Base-by-base conservation (phyloP, 1,140 invertebrate genomes). In the Platyura marginata region DNA sequence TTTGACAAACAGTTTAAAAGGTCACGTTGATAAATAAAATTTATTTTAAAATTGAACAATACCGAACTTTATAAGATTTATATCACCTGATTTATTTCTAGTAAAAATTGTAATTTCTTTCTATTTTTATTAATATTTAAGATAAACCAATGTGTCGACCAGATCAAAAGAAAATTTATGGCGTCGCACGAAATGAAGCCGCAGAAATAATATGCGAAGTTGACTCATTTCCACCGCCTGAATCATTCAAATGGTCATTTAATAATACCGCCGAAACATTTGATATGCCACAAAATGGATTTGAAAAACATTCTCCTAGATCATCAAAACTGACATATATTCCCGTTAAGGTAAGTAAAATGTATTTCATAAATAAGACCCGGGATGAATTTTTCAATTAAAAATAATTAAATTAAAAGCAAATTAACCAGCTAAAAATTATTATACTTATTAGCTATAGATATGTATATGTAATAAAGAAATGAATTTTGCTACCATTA, bases 161-260 rank as follows among this genome's bases (percentile, higher is more conserved):
- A 42, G 77, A 77, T 45, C 80, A 86, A 56, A 80, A 85, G 59
- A 70, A 72, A 43, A 72, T 86, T 45, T 90, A 89, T 50, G 87
- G 82, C 4, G 83, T 90, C 3, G 86, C 84, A 1, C 69, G 83
- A 39, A 75, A 81, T 52, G 87, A 92, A 59, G 73, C 79, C 21
- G 80, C 79, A 0, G 73, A 75, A 48, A 74, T 92, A 36, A 62
- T 78, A 41, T 93, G 88, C 59, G 76, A 81, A 63, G 87, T 92
- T 13, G 82, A 89, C 49, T 79, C 87, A 11, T 86, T 81, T 61
- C 87, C 88, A 13, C 70, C 77, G 11, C 81, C 84, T 16, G 75
- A 81, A 47, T 77, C 70, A 43, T 91, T 90, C 59, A 77, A 80
- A 47, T 92, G 88, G 88, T 76, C 81, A 21, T 87, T 91, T 58